phyloP scores from a whole-genome alignment of 2,888 invertebrate genomes.

The Mimachlamys varia region DNA sequence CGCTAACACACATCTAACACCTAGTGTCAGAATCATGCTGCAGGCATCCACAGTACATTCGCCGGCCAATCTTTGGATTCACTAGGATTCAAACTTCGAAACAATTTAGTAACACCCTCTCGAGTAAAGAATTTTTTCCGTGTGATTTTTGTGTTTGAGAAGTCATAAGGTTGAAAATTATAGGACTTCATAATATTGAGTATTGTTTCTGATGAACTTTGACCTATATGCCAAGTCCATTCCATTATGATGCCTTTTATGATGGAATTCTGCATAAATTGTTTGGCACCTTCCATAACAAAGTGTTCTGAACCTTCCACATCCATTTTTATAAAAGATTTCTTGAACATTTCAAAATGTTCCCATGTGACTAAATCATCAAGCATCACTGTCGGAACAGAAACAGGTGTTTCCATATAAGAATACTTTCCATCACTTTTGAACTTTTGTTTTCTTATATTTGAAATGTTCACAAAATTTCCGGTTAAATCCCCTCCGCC shows the following conservation, averaged over 20 bases:
- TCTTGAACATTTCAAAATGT: slow-evolving; percentile 30
- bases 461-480: slow-evolving; percentile 26
- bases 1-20: not conserved
- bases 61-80: not conserved
- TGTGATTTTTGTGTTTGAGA: not conserved
- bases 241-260: slow-evolving; percentile 42
- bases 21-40: not conserved
- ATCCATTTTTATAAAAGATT: slow-evolving; percentile 42
- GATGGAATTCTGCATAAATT: slow-evolving; percentile 19
- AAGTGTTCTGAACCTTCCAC: slow-evolving; percentile 43
- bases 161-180: not conserved
- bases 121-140: slow-evolving; percentile 10
- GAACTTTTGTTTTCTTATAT: not conserved
- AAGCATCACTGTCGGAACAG: slow-evolving; percentile 6
- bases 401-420: not conserved
- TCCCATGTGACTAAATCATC: slow-evolving; percentile 36
- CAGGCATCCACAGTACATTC: not conserved
- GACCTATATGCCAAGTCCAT: slow-evolving; percentile 40
- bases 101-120: not conserved
- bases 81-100: not conserved
- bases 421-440: not conserved
- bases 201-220: not conserved
- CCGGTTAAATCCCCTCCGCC: not conserved
- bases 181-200: not conserved
- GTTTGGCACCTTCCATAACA: slow-evolving; percentile 17